Percentiles rank a stretch among this genome's conserved stretches.
Evolutionary conservation across 2,888 invertebrate species (phyloP).

Genomic region (Hirtodrosophila alboralis): DNA sequence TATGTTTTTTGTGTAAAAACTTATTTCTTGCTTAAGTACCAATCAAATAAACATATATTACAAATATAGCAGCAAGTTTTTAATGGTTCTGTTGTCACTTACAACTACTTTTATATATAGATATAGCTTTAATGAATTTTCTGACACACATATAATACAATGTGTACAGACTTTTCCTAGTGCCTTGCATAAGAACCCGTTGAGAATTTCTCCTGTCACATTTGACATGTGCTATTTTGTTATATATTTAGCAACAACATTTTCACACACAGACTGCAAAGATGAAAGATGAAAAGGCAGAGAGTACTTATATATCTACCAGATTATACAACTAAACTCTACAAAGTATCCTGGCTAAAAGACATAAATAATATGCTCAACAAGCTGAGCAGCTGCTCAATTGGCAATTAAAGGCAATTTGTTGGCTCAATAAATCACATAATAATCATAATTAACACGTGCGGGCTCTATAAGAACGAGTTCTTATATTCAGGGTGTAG

Average conservation of each 20-base stretch:
- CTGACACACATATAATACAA: slow-evolving; percentile 5
- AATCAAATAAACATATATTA: neutral
- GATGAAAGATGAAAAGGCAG: slow-evolving; percentile 1
- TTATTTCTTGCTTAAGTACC: too few species aligned
- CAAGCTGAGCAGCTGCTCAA: slow-evolving; percentile 36
- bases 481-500: neutral
- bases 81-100: neutral
- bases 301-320: slow-evolving; percentile 4
- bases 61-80: neutral
- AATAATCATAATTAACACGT: slow-evolving; percentile 55
- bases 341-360: slow-evolving; percentile 3
- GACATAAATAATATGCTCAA: slow-evolving; percentile 33
- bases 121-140: slow-evolving; percentile 4
- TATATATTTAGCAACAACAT: slow-evolving; percentile 43
- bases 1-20: too few species aligned
- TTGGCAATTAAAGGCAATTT: slow-evolving; percentile 50
- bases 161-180: slow-evolving; percentile 1
- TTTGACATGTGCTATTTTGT: slow-evolving; percentile 43
- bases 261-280: slow-evolving; percentile 9
- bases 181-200: slow-evolving; percentile 33
- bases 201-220: slow-evolving; percentile 30
- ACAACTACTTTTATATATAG: neutral
- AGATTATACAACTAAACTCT: slow-evolving; percentile 14
- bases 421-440: slow-evolving; percentile 56
- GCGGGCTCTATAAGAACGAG: neutral